A percentile compares a stretch with the other conserved stretches of the same genome.
These are phyloP conservation scores for Sarcophaga bullata DNA, from an alignment of 1,140 invertebrate genomes.

Conservation along the genomic window DNA sequence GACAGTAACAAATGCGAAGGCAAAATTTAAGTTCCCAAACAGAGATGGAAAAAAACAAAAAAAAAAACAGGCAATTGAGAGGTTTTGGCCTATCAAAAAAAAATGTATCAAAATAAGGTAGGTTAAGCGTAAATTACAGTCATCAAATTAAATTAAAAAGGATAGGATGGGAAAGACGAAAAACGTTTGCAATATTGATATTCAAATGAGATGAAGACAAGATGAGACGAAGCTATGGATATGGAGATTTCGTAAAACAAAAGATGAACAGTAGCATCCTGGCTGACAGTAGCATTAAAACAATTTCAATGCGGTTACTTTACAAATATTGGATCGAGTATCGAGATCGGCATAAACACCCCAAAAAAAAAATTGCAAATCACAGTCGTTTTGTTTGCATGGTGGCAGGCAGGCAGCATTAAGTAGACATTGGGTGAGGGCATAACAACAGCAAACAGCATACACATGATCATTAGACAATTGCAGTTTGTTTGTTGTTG, in stretches of 20 bases:
- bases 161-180: not conserved
- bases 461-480: slow-evolving; percentile 22
- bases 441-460: not conserved
- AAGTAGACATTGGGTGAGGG: too few relatives aligned
- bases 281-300: slow-evolving; percentile 11
- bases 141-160: slow-evolving; percentile 15
- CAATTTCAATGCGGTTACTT: slow-evolving; percentile 23
- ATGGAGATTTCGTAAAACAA: not conserved
- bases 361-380: too few relatives aligned
- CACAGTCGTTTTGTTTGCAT: not conserved
- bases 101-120: too few relatives aligned
- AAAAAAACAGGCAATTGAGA: too few relatives aligned
- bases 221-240: not conserved
- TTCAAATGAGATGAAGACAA: slow-evolving; percentile 22
- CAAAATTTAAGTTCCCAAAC: too few relatives aligned
- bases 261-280: slow-evolving; percentile 8
- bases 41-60: too few relatives aligned
- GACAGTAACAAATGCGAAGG: not conserved
- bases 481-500: not conserved
- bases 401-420: too few relatives aligned
- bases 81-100: too few relatives aligned
- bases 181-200: not conserved
- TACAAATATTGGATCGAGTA: not conserved
- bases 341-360: not conserved
- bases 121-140: slow-evolving; percentile 18